Evolutionary conservation across 2,888 invertebrate species (phyloP), one percentile per base, ranked within the genome.

Genomic region (Troides aeacus): DNA sequence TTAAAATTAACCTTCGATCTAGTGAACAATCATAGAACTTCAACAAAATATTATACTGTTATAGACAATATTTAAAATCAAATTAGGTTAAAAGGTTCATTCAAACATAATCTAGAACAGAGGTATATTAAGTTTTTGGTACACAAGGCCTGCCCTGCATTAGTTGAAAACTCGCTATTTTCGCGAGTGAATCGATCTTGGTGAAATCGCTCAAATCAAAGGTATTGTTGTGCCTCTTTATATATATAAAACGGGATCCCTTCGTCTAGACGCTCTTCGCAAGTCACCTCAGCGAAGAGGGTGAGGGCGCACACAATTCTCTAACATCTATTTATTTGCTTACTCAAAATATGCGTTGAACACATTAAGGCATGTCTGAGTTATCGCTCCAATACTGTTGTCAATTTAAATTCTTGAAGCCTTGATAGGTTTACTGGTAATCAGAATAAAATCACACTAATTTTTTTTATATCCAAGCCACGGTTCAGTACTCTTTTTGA

Each of bases 241-340:
- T 76, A 76, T 75, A 75, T 75, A 81, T 77, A 77, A 78, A 79
- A 77, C 78, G 79, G 86, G 86, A 82, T 87, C 86, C 89, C 89
- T 88, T 84, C 88, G 91, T 92, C 92, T 92, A 92, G 92, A 92
- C 92, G 83, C 86, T 87, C 85, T 82, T 82, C 85, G 88, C 90
- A 85, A 89, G 88, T 88, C 88, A 86, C 85, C 84, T 84, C 82
- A 74, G 70, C 75, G 70, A 76, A 73, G 76, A 89, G 91, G 89
- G 90, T 82, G 90, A 91, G 92, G 91, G 91, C 85, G 89, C 82
- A 76, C 81, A 80, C 80, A 83, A 83, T 83, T 84, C 84, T 81
- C 81, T 82, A 86, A 88, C 89, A 86, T 89, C 85, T 85, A 88
- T 88, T 89, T 90, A 89, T 91, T 91, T 91, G 84, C 87, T 89